Evolutionary conservation across 2,797 vertebrate genomes (phyloP).

Genomic region (Hyperoplus lanceolatus): DNA sequence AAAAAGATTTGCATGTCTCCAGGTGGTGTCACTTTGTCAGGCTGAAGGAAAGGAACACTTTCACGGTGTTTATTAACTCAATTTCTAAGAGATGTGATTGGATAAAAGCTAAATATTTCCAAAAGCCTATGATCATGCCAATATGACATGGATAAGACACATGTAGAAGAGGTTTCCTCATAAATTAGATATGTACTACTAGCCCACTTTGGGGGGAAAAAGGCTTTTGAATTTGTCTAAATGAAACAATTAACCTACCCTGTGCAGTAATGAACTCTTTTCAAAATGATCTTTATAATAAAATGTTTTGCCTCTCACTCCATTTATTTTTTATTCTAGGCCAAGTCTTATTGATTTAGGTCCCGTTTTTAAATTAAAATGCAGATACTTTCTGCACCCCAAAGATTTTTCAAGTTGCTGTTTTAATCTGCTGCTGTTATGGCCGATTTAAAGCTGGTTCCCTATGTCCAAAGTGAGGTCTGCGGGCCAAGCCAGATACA

Average conservation of each 20-base stretch:
- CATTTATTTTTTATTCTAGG: background rate
- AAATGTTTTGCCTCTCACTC: too few species aligned
- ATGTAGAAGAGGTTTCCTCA: background rate
- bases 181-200: background rate
- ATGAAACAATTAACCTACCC: background rate
- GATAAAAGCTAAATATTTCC: background rate
- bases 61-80: background rate
- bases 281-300: background rate
- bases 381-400: accelerated
- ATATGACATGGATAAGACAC: background rate
- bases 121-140: background rate
- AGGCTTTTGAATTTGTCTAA: background rate
- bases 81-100: background rate
- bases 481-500: background rate
- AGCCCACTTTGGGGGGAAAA: too few species aligned
- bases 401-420: background rate
- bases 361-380: background rate
- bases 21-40: constrained; percentile 13
- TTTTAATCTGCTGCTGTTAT: background rate
- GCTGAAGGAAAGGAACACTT: background rate
- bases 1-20: constrained; percentile 85
- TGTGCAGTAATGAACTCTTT: background rate
- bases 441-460: background rate
- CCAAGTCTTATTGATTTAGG: background rate
- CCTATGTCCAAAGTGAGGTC: background rate